Evolutionary conservation across 2,113 vertebrate species (phyloP).

Genomic region (Sturnus vulgaris): DNA sequence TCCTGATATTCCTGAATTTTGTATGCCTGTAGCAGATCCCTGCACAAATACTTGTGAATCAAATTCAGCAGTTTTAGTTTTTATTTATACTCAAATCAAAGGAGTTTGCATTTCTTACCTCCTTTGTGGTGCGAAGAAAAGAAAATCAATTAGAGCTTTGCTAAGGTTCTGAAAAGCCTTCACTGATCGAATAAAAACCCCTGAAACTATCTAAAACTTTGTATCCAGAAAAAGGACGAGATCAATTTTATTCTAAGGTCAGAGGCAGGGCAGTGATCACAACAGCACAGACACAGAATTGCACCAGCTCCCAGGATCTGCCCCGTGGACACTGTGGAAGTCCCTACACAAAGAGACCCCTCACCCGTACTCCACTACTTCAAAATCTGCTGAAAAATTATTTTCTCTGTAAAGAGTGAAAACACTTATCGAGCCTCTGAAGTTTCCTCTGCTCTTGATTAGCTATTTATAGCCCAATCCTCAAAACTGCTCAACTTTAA

Average conservation of each 20-base stretch:
- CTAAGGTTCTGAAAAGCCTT: background rate
- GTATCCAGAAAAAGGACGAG: background rate
- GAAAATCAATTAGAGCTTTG: constrained; percentile 2
- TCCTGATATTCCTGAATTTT: background rate
- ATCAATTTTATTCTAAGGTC: background rate
- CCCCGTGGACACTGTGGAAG: background rate
- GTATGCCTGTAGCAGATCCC: background rate
- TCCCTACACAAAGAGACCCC: background rate
- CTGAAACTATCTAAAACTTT: background rate
- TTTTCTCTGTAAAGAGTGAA: background rate
- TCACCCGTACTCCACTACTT: background rate
- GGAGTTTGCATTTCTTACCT: background rate
- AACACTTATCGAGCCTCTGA: background rate
- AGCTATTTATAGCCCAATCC: background rate
- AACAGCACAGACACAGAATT: background rate
- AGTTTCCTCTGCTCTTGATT: background rate
- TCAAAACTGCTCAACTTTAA: background rate
- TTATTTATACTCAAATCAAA: background rate
- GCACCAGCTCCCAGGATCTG: background rate
- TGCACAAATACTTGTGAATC: background rate
- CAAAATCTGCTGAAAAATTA: background rate
- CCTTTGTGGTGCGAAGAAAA: background rate
- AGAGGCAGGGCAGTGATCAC: background rate
- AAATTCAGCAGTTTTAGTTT: background rate
- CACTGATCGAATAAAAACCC: background rate